Base-by-base conservation (phyloP, 2,888 invertebrate genomes). In the Slavum lentiscoides region DNA sequence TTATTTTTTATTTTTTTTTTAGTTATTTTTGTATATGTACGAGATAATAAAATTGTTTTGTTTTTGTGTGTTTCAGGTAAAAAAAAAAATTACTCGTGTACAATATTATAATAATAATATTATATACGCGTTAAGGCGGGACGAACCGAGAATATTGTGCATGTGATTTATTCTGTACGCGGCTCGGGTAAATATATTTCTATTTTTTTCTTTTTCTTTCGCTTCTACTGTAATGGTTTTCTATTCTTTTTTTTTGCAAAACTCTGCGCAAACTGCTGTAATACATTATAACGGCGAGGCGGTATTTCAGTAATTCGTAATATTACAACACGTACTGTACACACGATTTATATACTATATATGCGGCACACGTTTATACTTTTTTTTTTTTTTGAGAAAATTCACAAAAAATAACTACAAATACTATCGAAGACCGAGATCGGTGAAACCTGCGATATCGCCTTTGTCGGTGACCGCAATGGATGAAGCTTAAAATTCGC, bases 11-110 rank as follows among this genome's bases (percentile, higher is more conserved):
- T 30, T 30, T 2, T 13, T 49, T 13, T 49, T 62, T 62, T 23
- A 49, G 15, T 53, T 74, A 74, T 74, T 74, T 15, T 30, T 30
- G n/a, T n/a, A 30, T 30, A 30, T 30, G 30, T n/a, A 62, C 30
- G 6, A 21, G 21, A 1, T 62, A n/a, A 61, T 73, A 19, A 15
- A 43, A 7, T 69, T 61, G 15, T 62, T 69, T 62, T 49, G 49
- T 49, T 66, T 61, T 69, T 77, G 15, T 77, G 0, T 68, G 76
- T 77, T 77, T 55, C 77, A 77, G 77, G 77, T 77, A 70, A 77
- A 70, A 30, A 30, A 30, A 30, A 30, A 30, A 1, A 30, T 30
- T 62, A 23, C 30, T 17, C 15, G n/a, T 23, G 21, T 53, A 69
- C 59, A 61, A 76, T 58, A 30, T 30, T 30, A 30, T 30, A n/a